These are phyloP conservation scores for Trichopoda pennipes DNA, from an alignment of 2,888 invertebrate species.

Conservation along the genomic window DNA sequence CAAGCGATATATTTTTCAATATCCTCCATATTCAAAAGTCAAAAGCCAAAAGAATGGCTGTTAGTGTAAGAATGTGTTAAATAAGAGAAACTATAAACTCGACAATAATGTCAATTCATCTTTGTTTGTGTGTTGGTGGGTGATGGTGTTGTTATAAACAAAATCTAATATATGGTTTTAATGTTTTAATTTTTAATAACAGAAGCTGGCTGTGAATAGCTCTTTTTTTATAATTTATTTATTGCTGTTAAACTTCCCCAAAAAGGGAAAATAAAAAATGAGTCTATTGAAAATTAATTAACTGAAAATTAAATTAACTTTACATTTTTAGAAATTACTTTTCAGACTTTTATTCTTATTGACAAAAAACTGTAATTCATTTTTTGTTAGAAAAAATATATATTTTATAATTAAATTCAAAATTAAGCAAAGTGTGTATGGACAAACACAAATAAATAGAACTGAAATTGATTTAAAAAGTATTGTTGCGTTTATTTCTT, in stretches of 20 bases:
- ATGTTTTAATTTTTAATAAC: slow-evolving; percentile 13
- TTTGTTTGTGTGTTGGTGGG: slow-evolving; percentile 6
- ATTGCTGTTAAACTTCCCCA: too few species aligned
- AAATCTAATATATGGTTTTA: slow-evolving; percentile 19
- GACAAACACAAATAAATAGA: too few species aligned
- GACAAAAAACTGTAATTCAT: too few species aligned
- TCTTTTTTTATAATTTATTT: neutral
- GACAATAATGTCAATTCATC: neutral
- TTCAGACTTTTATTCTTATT: too few species aligned
- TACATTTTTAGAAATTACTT: neutral
- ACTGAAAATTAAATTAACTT: neutral
- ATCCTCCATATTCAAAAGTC: slow-evolving; percentile 26
- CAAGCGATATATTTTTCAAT: slow-evolving; percentile 52
- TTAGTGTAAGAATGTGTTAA: neutral
- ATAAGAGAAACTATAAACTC: neutral
- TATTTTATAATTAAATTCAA: too few species aligned
- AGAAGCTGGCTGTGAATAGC: neutral
- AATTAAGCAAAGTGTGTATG: too few species aligned
- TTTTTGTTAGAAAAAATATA: too few species aligned
- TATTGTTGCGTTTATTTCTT: too few species aligned
- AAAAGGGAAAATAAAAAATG: neutral
- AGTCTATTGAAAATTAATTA: slow-evolving; percentile 19
- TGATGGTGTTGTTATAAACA: neutral
- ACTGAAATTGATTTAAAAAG: too few species aligned
- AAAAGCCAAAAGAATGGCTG: slow-evolving; percentile 2